These are phyloP conservation scores for Odobenus rosmarus DNA, from an alignment of 2,113 vertebrate genomes.

Conservation along the genomic window DNA sequence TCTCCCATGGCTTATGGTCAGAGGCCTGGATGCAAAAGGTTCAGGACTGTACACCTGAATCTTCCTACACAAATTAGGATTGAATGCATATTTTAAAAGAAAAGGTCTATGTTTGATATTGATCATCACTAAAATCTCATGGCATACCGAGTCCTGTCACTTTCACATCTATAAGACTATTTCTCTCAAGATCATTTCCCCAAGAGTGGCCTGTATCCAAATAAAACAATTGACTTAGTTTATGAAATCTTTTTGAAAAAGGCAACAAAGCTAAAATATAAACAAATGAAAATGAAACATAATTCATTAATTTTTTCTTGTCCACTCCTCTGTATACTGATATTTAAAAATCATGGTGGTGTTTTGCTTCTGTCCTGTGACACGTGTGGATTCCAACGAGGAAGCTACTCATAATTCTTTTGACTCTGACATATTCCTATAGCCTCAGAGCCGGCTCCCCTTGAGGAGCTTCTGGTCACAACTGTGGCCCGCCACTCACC, in stretches of 20 bases:
- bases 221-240: not conserved
- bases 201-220: no score
- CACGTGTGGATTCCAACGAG: accelerated
- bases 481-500: accelerated
- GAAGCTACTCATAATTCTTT: not conserved
- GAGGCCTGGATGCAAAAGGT: not conserved
- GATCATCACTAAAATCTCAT: not conserved
- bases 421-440: no score
- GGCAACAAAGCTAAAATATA: not conserved
- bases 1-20: not conserved
- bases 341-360: not conserved
- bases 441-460: no score
- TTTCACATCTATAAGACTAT: not conserved
- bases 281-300: not conserved
- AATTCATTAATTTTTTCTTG: not conserved
- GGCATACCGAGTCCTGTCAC: not conserved
- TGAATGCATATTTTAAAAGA: not conserved
- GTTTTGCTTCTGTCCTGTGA: not conserved
- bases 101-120: not conserved
- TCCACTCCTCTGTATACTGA: no score
- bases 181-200: not conserved
- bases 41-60: not conserved
- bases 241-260: not conserved
- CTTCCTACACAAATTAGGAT: not conserved
- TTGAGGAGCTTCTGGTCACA: not conserved